A percentile compares a stretch with the other conserved stretches of the same genome.
These are phyloP conservation scores for Chascanopsetta lugubris DNA, from an alignment of 2,113 vertebrate species.

Conservation along the genomic window DNA sequence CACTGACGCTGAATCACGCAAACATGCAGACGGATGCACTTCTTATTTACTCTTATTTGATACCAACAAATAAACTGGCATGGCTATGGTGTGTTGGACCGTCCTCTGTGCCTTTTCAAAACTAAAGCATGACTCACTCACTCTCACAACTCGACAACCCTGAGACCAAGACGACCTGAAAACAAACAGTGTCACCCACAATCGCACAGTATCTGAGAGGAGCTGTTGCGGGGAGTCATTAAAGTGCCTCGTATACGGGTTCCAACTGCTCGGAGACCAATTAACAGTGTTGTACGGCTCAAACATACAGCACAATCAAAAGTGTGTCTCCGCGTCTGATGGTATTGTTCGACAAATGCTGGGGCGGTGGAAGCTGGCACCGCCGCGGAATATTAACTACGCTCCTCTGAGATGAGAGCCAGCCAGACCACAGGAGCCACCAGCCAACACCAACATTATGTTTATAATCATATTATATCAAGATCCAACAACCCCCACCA, in stretches of 20 bases:
- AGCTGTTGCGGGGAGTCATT: constrained; percentile 29
- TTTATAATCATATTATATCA: constrained; percentile 32
- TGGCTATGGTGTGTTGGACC: too few species aligned
- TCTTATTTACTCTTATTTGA: too few species aligned
- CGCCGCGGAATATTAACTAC: constrained; percentile 48
- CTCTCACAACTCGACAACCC: constrained; percentile 1
- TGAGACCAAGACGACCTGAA: neutral
- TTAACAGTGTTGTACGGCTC: constrained; percentile 39
- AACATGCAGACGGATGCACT: too few species aligned
- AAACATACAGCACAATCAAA: constrained; percentile 44
- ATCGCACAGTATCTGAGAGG: constrained; percentile 8
- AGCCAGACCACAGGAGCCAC: constrained; percentile 40
- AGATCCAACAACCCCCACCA: too few species aligned
- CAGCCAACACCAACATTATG: constrained; percentile 42
- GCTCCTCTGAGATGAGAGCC: constrained; percentile 47
- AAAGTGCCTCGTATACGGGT: constrained; percentile 32
- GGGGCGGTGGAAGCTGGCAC: constrained; percentile 47
- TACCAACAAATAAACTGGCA: too few species aligned
- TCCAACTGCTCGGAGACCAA: constrained; percentile 44
- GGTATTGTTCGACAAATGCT: constrained; percentile 52
- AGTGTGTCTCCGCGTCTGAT: constrained; percentile 42
- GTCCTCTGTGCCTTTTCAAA: neutral
- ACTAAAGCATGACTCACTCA: neutral
- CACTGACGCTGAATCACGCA: too few species aligned
- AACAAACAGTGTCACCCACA: neutral